Conservation (phyloP, 2,797 vertebrate genomes). For the Zenarchopterus dispar region DNA sequence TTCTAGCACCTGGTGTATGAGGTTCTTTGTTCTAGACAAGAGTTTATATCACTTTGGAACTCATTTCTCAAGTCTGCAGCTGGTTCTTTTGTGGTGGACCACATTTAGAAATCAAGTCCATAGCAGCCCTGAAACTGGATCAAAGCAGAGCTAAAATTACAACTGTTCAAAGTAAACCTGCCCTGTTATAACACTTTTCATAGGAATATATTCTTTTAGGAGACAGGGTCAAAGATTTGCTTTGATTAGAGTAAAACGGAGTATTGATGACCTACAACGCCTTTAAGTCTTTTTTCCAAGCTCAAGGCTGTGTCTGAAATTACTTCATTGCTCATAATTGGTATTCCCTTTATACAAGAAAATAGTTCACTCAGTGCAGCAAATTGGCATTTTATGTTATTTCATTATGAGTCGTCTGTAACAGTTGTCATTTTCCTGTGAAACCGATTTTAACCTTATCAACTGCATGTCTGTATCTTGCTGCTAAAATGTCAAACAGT, state of each 20-base stretch:
- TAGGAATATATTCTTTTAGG: not conserved
- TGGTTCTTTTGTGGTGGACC: too few relatives aligned
- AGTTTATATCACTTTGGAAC: too few relatives aligned
- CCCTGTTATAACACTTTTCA: not conserved
- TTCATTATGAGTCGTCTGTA: too few relatives aligned
- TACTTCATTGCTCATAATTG: not conserved
- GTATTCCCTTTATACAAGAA: accelerated
- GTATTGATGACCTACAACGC: not conserved
- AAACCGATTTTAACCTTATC: constrained; percentile 9
- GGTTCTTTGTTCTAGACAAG: too few relatives aligned
- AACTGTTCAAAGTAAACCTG: not conserved
- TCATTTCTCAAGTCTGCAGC: too few relatives aligned
- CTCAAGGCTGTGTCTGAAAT: not conserved
- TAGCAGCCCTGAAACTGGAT: too few relatives aligned
- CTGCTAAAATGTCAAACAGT: constrained; percentile 31
- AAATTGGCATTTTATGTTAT: too few relatives aligned
- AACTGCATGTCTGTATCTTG: constrained; percentile 27
- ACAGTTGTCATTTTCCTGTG: not conserved
- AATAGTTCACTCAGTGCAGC: not conserved
- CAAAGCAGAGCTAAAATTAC: too few relatives aligned
- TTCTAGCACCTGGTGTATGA: too few relatives aligned
- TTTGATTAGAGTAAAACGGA: not conserved
- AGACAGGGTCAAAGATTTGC: not conserved
- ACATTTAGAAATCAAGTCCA: too few relatives aligned
- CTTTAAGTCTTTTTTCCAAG: not conserved